Conservation (phyloP, 1,140 invertebrate species). For the Theocolax elegans region DNA sequence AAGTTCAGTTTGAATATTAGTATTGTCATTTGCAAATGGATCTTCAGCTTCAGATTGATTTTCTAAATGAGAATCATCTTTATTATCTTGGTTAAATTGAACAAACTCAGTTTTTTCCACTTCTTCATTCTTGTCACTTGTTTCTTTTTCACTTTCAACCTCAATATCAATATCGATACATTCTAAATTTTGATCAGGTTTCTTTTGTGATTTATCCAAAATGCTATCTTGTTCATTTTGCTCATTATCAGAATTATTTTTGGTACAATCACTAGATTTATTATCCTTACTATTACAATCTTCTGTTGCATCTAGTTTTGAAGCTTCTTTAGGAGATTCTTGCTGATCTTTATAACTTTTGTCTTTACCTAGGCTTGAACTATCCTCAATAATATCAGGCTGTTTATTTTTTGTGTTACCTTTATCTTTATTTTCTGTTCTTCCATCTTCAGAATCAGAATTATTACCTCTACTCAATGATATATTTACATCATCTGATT, state of each 20-base stretch:
- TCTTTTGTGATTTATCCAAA: constrained; percentile 16
- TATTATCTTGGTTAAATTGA: constrained; percentile 63
- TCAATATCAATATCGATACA: constrained; percentile 26
- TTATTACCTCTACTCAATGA: neutral
- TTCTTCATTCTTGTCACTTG: constrained; percentile 34
- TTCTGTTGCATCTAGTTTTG: neutral
- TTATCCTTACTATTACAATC: neutral
- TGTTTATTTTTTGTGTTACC: neutral
- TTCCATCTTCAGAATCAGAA: neutral
- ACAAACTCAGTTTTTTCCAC: constrained; percentile 63
- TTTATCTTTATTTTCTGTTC: neutral
- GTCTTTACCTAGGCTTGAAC: neutral
- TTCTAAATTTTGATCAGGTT: constrained; percentile 3
- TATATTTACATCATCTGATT: neutral
- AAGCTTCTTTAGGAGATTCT: neutral
- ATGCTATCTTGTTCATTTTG: neutral
- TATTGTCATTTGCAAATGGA: constrained; percentile 62
- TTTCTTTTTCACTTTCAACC: constrained; percentile 17
- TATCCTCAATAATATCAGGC: neutral
- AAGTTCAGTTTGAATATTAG: constrained; percentile 48
- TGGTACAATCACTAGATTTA: neutral
- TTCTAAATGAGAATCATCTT: constrained; percentile 61
- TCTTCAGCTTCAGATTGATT: constrained; percentile 61
- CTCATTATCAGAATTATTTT: constrained; percentile 4
- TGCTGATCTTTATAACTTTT: neutral